Conservation (phyloP, 2,113 vertebrate species). For the Larimichthys crocea region DNA sequence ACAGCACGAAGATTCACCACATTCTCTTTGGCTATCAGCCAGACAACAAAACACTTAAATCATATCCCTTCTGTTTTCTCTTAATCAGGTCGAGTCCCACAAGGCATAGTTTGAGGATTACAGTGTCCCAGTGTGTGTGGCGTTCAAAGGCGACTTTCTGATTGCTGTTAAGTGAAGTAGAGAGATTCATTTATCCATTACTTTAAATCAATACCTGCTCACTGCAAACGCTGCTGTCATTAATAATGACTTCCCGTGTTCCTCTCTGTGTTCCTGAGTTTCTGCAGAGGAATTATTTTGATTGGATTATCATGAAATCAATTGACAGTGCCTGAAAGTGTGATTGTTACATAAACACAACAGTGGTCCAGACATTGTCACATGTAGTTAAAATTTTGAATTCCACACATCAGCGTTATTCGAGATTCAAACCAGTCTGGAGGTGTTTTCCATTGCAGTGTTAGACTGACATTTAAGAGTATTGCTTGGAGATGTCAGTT, state of each 20-base stretch:
- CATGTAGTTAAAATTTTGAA: too few species aligned
- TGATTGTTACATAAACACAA: neutral
- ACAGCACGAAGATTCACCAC: conserved; percentile 24
- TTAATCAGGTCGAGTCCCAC: conserved; percentile 25
- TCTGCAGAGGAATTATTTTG: neutral
- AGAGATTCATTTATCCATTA: conserved; percentile 4
- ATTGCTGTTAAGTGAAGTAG: neutral
- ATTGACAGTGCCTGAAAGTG: neutral
- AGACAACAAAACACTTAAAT: conserved; percentile 33
- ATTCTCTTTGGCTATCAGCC: conserved; percentile 43
- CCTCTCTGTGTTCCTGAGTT: neutral
- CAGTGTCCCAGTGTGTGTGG: neutral
- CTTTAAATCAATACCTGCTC: conserved; percentile 4
- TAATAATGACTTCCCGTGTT: neutral
- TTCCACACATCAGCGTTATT: too few species aligned
- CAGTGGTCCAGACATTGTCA: neutral
- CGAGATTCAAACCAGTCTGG: neutral
- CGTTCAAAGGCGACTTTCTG: neutral
- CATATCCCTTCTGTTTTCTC: conserved; percentile 31
- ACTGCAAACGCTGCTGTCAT: neutral
- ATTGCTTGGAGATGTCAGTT: neutral
- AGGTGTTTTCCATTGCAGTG: neutral
- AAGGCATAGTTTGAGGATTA: conserved; percentile 19
- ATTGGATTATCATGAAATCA: neutral
- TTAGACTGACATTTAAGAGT: neutral